phyloP scores from a whole-genome alignment of 2,797 vertebrate species.

The Spinus olivaceus region DNA sequence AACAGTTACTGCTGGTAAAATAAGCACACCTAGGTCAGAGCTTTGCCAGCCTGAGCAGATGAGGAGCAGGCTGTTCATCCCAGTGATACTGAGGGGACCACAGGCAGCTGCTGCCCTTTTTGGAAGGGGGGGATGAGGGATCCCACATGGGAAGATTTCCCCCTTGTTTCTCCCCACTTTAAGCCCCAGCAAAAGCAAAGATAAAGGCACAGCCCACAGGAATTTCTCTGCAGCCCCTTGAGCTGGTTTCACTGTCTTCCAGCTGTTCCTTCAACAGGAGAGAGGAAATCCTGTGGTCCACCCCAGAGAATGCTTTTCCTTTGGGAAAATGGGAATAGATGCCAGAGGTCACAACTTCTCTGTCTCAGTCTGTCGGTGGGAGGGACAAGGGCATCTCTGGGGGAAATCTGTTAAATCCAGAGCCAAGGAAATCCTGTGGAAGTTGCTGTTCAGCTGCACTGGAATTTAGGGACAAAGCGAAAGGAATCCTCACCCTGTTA shows the following conservation, averaged over 20 bases:
- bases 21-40: background rate
- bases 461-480: background rate
- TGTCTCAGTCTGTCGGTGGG: background rate
- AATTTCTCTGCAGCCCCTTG: background rate
- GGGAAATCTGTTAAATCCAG: background rate
- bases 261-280: background rate
- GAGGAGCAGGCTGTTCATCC: background rate
- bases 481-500: background rate
- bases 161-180: background rate
- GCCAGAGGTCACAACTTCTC: background rate
- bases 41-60: background rate
- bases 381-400: background rate
- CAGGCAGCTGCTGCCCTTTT: background rate
- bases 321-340: background rate
- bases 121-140: background rate
- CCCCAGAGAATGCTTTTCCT: background rate
- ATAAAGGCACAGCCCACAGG: background rate
- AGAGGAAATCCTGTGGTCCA: background rate
- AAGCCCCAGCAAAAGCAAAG: background rate
- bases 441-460: background rate
- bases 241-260: accelerated
- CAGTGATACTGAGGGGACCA: background rate
- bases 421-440: background rate
- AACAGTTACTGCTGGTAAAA: background rate
- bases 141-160: background rate